Conservation (phyloP, 2,797 vertebrate genomes). For the Sciurus carolinensis region DNA sequence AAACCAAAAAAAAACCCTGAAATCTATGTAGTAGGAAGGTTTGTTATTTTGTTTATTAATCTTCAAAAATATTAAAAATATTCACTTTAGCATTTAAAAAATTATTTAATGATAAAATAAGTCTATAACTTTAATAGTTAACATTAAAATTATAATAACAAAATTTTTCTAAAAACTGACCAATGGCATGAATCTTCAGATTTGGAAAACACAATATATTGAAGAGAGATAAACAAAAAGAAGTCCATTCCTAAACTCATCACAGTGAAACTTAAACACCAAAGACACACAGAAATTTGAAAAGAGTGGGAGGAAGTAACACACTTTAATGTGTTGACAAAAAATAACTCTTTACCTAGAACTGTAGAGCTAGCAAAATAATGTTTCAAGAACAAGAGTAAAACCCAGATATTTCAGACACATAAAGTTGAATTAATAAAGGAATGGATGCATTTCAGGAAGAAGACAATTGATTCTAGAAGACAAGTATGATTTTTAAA, state of each 20-base stretch:
- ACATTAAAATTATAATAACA: not conserved
- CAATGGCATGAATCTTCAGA: not conserved
- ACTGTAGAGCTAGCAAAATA: not conserved
- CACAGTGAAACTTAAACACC: not conserved
- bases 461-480: not conserved
- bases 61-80: not conserved
- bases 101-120: not conserved
- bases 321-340: not conserved
- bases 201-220: not conserved
- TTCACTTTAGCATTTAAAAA: not conserved
- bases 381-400: not conserved
- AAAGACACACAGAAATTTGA: not conserved
- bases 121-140: not conserved
- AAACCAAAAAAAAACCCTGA: too few relatives aligned
- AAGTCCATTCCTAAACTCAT: not conserved
- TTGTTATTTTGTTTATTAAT: not conserved
- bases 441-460: not conserved
- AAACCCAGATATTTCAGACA: not conserved
- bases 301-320: not conserved
- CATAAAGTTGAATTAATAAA: conserved; percentile 13
- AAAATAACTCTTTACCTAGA: not conserved
- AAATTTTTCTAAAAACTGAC: not conserved
- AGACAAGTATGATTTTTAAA: not conserved
- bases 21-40: not conserved
- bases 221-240: not conserved